Evolutionary conservation across 2,797 vertebrate species (phyloP).

Genomic region (Poliocrania exsul): DNA sequence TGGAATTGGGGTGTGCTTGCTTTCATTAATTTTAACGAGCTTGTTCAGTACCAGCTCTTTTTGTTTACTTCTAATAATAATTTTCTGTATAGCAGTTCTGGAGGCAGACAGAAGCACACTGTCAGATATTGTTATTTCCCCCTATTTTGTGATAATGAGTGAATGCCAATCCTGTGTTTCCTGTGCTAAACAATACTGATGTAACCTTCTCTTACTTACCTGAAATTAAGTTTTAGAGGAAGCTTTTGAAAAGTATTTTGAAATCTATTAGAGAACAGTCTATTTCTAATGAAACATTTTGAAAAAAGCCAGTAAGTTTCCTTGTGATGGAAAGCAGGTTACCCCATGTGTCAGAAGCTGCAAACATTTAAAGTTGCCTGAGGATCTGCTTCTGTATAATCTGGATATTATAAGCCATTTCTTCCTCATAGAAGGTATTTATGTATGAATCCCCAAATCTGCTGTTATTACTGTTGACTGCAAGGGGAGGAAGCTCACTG

Average conservation of each 20-base stretch:
- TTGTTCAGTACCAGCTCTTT: neutral
- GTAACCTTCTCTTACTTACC: neutral
- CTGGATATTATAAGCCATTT: neutral
- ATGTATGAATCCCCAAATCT: neutral
- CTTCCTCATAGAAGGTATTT: neutral
- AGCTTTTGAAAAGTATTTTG: neutral
- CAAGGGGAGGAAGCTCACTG: neutral
- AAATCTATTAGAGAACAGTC: neutral
- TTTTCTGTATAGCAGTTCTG: neutral
- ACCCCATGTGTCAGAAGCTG: neutral
- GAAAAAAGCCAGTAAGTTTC: rapidly evolving
- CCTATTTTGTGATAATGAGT: neutral
- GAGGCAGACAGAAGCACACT: neutral
- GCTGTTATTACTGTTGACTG: neutral
- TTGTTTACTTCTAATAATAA: neutral
- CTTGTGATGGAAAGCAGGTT: neutral
- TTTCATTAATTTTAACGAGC: neutral
- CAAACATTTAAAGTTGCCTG: neutral
- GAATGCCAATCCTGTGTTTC: neutral
- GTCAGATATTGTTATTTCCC: neutral
- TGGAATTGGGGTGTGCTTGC: neutral
- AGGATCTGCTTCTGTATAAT: neutral
- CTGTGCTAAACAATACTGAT: neutral
- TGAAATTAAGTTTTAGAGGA: neutral
- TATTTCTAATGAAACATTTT: neutral